Evolutionary conservation across 2,888 invertebrate genomes (phyloP).

Genomic region (Agriopis marginaria): DNA sequence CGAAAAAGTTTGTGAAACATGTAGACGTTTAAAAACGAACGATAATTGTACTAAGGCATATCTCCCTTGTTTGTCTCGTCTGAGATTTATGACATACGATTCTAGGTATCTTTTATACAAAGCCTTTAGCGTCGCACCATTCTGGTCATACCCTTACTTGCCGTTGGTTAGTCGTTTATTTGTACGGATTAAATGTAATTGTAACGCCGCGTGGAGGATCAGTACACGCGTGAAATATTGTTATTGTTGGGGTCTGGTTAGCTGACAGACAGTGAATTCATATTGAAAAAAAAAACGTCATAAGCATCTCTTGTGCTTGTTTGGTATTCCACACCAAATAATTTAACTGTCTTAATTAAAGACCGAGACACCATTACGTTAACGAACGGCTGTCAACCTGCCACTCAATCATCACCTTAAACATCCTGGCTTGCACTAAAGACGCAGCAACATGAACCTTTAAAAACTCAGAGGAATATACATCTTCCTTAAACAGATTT

Average conservation of each 20-base stretch:
- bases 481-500: neutral
- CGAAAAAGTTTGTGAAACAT: too few relatives aligned
- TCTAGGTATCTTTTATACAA: neutral
- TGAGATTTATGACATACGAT: too few relatives aligned
- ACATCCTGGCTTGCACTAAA: slow-evolving; percentile 44
- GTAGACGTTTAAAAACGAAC: too few relatives aligned
- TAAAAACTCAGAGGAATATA: slow-evolving; percentile 6
- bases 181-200: slow-evolving; percentile 30
- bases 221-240: slow-evolving; percentile 18
- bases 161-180: slow-evolving; percentile 24
- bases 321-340: slow-evolving; percentile 28
- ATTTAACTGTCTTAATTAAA: slow-evolving; percentile 65
- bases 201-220: slow-evolving; percentile 19
- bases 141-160: slow-evolving; percentile 15
- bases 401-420: slow-evolving; percentile 62
- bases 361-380: slow-evolving; percentile 54
- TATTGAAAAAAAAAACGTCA: slow-evolving; percentile 9
- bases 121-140: neutral
- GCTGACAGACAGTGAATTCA: slow-evolving; percentile 18
- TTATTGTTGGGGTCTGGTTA: slow-evolving; percentile 18
- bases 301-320: neutral
- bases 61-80: too few relatives aligned
- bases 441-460: slow-evolving; percentile 8
- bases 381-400: slow-evolving; percentile 64
- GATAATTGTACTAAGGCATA: too few relatives aligned